Conservation (phyloP, 2,888 invertebrate species). For the Sipha maydis region DNA sequence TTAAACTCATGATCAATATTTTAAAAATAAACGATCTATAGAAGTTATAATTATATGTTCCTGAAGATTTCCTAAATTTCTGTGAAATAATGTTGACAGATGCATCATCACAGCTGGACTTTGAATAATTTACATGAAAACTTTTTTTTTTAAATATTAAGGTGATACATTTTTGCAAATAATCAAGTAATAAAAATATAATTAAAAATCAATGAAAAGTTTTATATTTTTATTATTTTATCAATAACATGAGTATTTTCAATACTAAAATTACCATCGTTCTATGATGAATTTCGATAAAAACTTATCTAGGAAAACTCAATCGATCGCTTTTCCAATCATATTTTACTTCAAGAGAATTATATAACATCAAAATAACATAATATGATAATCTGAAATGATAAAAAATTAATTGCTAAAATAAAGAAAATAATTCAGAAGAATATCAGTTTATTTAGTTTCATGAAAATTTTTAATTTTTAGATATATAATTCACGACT, state of each 20-base stretch:
- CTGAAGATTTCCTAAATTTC: too few relatives aligned
- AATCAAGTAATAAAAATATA: conserved; percentile 25
- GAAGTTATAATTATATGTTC: too few relatives aligned
- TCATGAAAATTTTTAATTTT: conserved; percentile 8
- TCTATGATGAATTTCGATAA: not conserved
- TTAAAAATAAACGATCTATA: too few relatives aligned
- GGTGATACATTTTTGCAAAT: not conserved
- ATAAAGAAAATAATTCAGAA: not conserved
- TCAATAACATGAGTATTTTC: conserved; percentile 34
- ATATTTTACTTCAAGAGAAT: conserved; percentile 20
- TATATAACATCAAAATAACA: not conserved
- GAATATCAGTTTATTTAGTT: not conserved
- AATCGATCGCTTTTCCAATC: not conserved
- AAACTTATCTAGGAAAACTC: not conserved
- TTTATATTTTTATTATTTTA: conserved; percentile 15
- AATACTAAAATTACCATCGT: not conserved
- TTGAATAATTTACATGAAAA: conserved; percentile 19
- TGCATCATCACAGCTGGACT: conserved; percentile 21
- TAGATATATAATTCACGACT: too few relatives aligned
- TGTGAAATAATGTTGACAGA: too few relatives aligned
- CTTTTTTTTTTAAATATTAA: not conserved
- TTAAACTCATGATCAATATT: too few relatives aligned
- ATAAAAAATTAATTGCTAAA: not conserved
- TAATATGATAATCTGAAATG: not conserved
- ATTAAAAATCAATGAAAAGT: not conserved